A percentile compares a stretch with the other conserved stretches of the same genome.
Conservation (phyloP, 2,888 invertebrate species). For the Drosophila siamana region DNA sequence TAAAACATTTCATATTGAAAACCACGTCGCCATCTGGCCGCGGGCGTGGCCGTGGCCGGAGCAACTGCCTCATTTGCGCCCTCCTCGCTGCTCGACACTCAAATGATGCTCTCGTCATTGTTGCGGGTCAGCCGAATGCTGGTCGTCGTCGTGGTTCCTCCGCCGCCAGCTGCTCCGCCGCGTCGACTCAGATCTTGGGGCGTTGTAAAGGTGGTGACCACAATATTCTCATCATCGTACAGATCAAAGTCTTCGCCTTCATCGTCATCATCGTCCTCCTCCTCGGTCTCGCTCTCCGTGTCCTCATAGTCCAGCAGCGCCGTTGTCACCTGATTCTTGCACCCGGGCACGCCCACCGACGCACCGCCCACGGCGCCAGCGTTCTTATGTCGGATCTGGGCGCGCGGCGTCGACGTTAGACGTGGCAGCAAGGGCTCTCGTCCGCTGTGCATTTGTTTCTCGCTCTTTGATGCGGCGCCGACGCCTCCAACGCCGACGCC, state of each 20-base stretch:
- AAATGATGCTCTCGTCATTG: slow-evolving; percentile 85
- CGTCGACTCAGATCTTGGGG: slow-evolving; percentile 57
- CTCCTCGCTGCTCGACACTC: slow-evolving; percentile 71
- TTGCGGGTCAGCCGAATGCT: slow-evolving; percentile 82
- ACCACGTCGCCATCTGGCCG: slow-evolving; percentile 28
- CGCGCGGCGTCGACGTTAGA: slow-evolving; percentile 87
- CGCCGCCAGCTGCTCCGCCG: slow-evolving; percentile 20
- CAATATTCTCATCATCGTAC: slow-evolving; percentile 85
- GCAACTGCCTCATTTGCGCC: slow-evolving; percentile 34
- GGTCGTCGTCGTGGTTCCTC: slow-evolving; percentile 66
- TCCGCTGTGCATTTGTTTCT: slow-evolving; percentile 76
- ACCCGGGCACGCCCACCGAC: slow-evolving; percentile 72
- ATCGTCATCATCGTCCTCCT: slow-evolving; percentile 82
- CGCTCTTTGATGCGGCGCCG: slow-evolving; percentile 57
- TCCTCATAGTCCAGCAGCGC: slow-evolving; percentile 87
- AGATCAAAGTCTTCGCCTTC: slow-evolving; percentile 85
- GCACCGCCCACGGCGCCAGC: slow-evolving; percentile 63
- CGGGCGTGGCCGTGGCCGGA: no score
- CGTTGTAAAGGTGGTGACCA: slow-evolving; percentile 82
- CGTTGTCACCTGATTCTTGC: slow-evolving; percentile 86
- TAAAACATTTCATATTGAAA: slow-evolving; percentile 82
- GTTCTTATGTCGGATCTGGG: slow-evolving; percentile 87
- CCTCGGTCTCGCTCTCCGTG: slow-evolving; percentile 84
- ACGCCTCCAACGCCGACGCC: slow-evolving; percentile 70
- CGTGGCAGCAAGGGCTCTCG: slow-evolving; percentile 87